phyloP scores from a whole-genome alignment of 2,888 invertebrate genomes.

The Frankliniella fusca region DNA sequence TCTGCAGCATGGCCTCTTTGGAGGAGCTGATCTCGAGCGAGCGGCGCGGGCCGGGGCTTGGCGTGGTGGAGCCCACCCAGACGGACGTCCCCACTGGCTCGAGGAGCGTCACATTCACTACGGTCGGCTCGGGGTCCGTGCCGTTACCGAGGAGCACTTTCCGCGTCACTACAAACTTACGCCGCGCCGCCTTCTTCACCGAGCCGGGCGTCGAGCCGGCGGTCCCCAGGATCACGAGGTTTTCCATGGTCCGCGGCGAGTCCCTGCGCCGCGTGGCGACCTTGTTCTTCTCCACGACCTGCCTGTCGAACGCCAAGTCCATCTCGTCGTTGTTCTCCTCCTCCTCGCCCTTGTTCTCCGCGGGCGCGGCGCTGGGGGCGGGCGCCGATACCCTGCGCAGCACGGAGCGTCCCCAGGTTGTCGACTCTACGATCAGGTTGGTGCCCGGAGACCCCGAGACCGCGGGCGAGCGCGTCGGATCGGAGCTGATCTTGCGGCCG shows the following conservation, averaged over 20 bases:
- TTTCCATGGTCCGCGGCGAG: conserved; percentile 32
- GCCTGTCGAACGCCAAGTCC: conserved; percentile 44
- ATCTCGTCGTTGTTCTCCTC: conserved; percentile 46
- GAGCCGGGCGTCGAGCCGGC: conserved; percentile 30
- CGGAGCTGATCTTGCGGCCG: conserved; percentile 59
- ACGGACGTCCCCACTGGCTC: not conserved
- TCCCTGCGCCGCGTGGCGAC: conserved; percentile 40
- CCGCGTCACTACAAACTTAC: conserved; percentile 29
- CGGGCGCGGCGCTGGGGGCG: conserved; percentile 32
- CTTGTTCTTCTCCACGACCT: conserved; percentile 45
- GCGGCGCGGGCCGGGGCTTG: not conserved
- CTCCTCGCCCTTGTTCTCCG: conserved; percentile 39
- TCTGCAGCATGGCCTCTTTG: conserved; percentile 6
- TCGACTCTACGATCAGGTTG: conserved; percentile 39
- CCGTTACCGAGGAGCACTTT: conserved; percentile 29
- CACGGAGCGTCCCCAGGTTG: conserved; percentile 42
- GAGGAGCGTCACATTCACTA: not conserved
- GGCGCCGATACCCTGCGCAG: conserved; percentile 41
- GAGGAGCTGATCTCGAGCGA: not conserved
- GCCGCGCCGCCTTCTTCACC: conserved; percentile 29
- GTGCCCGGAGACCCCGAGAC: conserved; percentile 43
- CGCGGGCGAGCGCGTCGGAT: conserved; percentile 44
- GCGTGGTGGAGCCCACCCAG: not conserved
- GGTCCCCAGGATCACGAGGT: conserved; percentile 33
- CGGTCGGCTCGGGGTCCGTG: not conserved